Conservation (phyloP, 2,797 vertebrate genomes). For the Scyliorhinus canicula region DNA sequence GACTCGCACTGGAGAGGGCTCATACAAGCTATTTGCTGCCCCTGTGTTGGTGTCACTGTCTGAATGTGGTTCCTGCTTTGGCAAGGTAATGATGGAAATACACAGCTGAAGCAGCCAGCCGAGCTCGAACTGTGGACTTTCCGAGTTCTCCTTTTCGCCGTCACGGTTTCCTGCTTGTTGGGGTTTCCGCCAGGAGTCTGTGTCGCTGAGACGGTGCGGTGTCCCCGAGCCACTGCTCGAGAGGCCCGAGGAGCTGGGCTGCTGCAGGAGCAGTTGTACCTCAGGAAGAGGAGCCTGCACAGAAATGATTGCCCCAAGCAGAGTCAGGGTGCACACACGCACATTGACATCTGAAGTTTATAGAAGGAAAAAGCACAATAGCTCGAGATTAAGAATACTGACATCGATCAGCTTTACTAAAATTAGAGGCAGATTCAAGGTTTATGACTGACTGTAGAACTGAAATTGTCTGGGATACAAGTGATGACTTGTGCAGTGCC, state of each 20-base stretch:
- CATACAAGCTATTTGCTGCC: slow-evolving; percentile 50
- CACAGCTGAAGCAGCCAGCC: slow-evolving; percentile 85
- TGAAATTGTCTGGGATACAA: neutral
- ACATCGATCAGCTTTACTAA: neutral
- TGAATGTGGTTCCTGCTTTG: slow-evolving; percentile 70
- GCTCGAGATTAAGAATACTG: neutral
- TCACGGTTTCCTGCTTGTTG: slow-evolving; percentile 47
- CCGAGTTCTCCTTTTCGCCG: slow-evolving; percentile 22
- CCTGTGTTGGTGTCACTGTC: slow-evolving; percentile 60
- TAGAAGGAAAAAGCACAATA: slow-evolving; percentile 36
- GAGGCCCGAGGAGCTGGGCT: slow-evolving; percentile 62
- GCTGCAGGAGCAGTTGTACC: slow-evolving; percentile 79
- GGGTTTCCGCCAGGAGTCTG: slow-evolving; percentile 50
- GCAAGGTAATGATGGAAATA: slow-evolving; percentile 66
- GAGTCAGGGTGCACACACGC: slow-evolving; percentile 82
- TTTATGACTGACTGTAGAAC: neutral
- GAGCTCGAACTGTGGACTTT: slow-evolving; percentile 39
- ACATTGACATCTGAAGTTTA: slow-evolving; percentile 82
- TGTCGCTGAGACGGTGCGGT: slow-evolving; percentile 47
- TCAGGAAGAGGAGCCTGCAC: slow-evolving; percentile 84
- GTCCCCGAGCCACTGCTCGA: slow-evolving; percentile 49
- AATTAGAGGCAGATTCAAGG: neutral
- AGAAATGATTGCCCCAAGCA: slow-evolving; percentile 79
- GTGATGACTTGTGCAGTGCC: no score
- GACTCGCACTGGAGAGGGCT: slow-evolving; percentile 81